phyloP scores from a whole-genome alignment of 2,113 vertebrate genomes.

The Tonatia bakeri region DNA sequence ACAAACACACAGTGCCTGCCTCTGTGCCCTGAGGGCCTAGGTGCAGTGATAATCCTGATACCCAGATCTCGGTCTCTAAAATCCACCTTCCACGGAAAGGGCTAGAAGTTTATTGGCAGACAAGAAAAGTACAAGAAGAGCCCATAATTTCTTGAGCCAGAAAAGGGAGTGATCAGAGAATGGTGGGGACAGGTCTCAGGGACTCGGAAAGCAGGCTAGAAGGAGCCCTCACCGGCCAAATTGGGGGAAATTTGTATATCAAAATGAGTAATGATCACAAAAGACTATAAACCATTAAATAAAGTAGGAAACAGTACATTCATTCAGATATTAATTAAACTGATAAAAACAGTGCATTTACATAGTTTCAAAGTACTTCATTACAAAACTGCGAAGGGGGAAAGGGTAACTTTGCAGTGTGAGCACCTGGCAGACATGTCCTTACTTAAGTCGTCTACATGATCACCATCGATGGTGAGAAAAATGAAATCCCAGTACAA shows the following conservation, averaged over 20 bases:
- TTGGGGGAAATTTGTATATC: neutral
- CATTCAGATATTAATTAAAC: neutral
- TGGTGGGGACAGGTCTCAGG: neutral
- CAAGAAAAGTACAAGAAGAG: neutral
- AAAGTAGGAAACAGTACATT: neutral
- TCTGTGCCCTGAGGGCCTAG: neutral
- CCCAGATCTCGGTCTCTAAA: neutral
- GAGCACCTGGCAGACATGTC: neutral
- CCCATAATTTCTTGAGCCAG: neutral
- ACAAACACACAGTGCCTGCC: fast-evolving
- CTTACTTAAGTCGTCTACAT: neutral
- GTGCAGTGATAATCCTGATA: neutral
- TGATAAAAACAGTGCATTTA: neutral
- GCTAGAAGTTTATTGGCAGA: neutral
- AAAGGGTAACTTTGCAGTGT: neutral
- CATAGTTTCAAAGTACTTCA: neutral
- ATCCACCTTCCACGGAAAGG: neutral
- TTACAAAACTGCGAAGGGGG: neutral
- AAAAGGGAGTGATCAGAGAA: neutral
- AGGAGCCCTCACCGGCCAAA: neutral
- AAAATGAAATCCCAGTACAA: neutral
- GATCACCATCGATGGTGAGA: neutral
- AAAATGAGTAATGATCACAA: neutral
- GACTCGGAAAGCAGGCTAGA: neutral
- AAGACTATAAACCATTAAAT: neutral